Percentiles rank a stretch among this genome's conserved stretches.
Evolutionary conservation across 2,797 vertebrate genomes (phyloP).

Genomic region (Pitangus sulphuratus): DNA sequence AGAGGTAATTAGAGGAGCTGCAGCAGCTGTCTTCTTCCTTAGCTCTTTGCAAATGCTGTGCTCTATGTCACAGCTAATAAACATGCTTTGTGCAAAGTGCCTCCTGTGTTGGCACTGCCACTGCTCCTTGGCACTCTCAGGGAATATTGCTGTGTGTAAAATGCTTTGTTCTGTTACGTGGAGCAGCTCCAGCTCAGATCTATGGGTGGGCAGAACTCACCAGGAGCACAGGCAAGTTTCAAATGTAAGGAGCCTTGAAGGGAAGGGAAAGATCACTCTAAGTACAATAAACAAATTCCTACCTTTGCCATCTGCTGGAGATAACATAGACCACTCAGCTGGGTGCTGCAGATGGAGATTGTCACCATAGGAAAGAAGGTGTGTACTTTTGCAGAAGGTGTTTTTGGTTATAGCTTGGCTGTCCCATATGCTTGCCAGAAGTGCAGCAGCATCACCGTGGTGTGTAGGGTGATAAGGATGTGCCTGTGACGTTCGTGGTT

Average conservation of each 20-base stretch:
- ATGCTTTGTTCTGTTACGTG: not conserved
- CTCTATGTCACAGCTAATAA: conserved; percentile 53
- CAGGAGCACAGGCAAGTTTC: not conserved
- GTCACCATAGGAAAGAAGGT: not conserved
- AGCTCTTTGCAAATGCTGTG: conserved; percentile 26
- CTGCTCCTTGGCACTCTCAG: not conserved
- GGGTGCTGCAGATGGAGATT: not conserved
- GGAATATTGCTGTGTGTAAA: not conserved
- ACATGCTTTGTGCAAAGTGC: conserved; percentile 11
- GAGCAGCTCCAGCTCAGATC: not conserved
- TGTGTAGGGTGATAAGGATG: not conserved
- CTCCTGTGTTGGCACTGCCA: not conserved
- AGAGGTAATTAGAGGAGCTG: conserved; percentile 32
- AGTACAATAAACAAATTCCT: not conserved
- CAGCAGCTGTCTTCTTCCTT: conserved; percentile 56
- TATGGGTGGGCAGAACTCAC: not conserved
- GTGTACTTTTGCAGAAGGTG: not conserved
- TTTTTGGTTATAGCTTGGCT: not conserved
- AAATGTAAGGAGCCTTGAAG: not conserved
- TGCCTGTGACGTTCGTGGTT: not conserved
- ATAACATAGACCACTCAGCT: not conserved
- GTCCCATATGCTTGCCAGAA: not conserved
- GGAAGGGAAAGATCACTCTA: not conserved
- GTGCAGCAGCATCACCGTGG: not conserved
- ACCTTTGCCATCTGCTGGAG: conserved; percentile 3